Evolutionary conservation across 2,797 vertebrate genomes (phyloP).

Genomic region (Heterohyrax brucei): DNA sequence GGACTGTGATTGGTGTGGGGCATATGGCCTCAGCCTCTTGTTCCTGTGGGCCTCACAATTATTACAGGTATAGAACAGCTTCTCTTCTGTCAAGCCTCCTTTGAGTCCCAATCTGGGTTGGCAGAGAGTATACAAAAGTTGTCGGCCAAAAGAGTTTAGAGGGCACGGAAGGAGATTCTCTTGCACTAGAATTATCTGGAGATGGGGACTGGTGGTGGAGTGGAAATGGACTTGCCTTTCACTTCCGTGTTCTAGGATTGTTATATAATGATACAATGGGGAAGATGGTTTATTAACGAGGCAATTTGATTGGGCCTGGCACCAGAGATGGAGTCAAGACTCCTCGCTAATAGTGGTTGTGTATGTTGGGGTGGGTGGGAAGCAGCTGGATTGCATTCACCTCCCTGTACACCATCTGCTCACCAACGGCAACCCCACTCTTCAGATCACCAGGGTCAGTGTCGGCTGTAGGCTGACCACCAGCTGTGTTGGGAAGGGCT

Average conservation of each 20-base stretch:
- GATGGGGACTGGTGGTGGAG: not conserved
- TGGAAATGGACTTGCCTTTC: not conserved
- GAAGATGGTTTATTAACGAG: not conserved
- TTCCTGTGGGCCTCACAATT: not conserved
- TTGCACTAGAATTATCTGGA: not conserved
- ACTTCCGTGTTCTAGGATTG: not conserved
- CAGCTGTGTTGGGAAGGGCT: not conserved
- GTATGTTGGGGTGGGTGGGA: too few relatives aligned
- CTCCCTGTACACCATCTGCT: not conserved
- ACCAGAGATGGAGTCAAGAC: not conserved
- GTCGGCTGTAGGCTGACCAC: not conserved
- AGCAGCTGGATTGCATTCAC: not conserved
- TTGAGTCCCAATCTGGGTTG: not conserved
- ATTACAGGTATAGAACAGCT: not conserved
- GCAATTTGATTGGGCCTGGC: not conserved
- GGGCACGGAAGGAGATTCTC: not conserved
- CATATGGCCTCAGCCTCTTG: not conserved
- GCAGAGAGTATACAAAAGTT: not conserved
- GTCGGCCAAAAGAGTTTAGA: not conserved
- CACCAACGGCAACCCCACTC: not conserved
- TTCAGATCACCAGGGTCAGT: not conserved
- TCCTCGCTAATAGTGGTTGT: not conserved
- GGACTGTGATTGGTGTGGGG: not conserved
- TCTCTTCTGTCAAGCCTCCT: not conserved
- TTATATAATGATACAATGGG: not conserved